Evolutionary conservation across 2,797 vertebrate genomes (phyloP), one percentile per base, ranked within the genome.

Genomic region (Sebastiscus albofasciatus): DNA sequence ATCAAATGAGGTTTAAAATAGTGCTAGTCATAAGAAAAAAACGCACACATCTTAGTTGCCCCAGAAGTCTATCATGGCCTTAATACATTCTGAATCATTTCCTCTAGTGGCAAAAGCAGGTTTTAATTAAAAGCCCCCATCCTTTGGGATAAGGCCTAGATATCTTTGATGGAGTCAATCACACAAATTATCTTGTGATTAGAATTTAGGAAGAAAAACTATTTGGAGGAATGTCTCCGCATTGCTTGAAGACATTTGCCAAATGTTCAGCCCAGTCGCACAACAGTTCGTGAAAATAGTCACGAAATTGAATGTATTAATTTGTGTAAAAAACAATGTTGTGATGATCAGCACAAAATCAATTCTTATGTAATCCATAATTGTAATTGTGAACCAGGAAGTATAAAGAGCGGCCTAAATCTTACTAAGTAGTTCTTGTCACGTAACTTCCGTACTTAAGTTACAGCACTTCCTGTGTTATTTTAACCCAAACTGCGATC

Each of bases 81-180:
- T 85, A 84, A 93, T 91, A 77, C 84, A 90, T 76, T 92, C 82
- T 39, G 72, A 84, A 82, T 88, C 72, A 56, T 85, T 82, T 87
- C 85, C 94, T 93, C 89, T 31, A 24, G 85, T 84, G 91, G 87
- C 72, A 72, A 72, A 90, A 90, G 60, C 79, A 79, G 88, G 84
- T 89, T 93, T 92, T 91, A 92, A 93, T 95, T 93, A 94, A 93
- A 91, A 92, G 26, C 77, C 36, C 6, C 3, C 8, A 24, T 83
- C 93, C 87, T 82, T 8, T 58, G 94, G 84, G 93, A 91, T 64
- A 36, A 91, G 91, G 31, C 92, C 93, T 72, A 94, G 85, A 94
- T 93, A 85, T 83, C 72, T 91, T 80, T 87, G 73, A 91, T 79
- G 79, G 58, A 89, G 86, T 91, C 89, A 90, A 86, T 92, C 91